Evolutionary conservation across 2,888 invertebrate species (phyloP).

Genomic region (Acleris emargana): DNA sequence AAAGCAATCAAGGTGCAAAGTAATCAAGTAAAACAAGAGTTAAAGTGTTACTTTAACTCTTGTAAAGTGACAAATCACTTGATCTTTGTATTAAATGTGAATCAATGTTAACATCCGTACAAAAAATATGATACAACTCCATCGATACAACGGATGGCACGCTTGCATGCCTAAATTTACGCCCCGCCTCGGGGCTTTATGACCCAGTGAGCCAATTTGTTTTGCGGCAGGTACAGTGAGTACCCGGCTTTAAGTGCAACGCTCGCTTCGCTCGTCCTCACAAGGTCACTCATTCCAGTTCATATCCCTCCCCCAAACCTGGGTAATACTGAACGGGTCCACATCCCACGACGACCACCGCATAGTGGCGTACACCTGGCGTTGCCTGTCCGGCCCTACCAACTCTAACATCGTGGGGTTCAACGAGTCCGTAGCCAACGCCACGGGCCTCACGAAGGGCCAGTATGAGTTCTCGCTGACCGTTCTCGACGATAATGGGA

Average conservation of each 20-base stretch:
- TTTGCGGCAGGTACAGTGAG: too few species aligned
- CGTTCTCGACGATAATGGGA: conserved; percentile 93
- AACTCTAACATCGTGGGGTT: conserved; percentile 79
- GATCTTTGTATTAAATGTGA: too few species aligned
- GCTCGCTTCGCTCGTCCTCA: background rate
- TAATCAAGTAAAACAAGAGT: too few species aligned
- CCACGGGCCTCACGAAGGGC: conserved; percentile 92
- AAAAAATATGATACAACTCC: too few species aligned
- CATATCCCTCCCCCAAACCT: conserved; percentile 92
- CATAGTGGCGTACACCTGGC: conserved; percentile 93
- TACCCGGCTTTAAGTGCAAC: background rate
- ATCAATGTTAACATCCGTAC: too few species aligned
- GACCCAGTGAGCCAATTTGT: too few species aligned
- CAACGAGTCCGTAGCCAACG: conserved; percentile 89
- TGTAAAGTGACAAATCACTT: too few species aligned
- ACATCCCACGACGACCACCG: conserved; percentile 92
- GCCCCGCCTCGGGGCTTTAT: too few species aligned
- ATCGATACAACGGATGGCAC: too few species aligned
- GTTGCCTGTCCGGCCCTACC: conserved; percentile 88
- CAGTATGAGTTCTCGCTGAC: conserved; percentile 91
- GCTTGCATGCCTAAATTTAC: too few species aligned
- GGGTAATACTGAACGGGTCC: conserved; percentile 91
- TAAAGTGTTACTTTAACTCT: too few species aligned
- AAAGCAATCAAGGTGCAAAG: too few species aligned
- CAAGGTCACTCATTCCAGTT: conserved; percentile 75